Percentiles rank a stretch among this genome's conserved stretches.
phyloP scores from a whole-genome alignment of 2,888 invertebrate genomes.

The Chymomyza procnemis region DNA sequence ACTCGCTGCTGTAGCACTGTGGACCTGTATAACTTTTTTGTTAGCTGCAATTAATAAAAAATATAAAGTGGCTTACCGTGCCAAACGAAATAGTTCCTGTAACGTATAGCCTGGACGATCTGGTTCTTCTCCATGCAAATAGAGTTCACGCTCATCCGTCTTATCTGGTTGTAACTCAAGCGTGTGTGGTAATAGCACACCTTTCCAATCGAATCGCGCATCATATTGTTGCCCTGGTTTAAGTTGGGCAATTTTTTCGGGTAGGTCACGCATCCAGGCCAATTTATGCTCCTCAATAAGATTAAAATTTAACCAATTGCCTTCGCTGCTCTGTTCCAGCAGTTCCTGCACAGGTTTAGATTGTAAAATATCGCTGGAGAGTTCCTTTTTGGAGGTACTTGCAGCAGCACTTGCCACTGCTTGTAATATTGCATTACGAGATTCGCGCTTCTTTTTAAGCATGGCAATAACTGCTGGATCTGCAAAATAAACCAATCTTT shows the following conservation, averaged over 20 bases:
- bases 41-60: too few relatives aligned
- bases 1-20: constrained; percentile 90
- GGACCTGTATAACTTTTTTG: constrained; percentile 79
- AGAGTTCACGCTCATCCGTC: constrained; percentile 82
- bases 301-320: constrained; percentile 91
- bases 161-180: constrained; percentile 58
- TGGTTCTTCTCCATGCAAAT: constrained; percentile 96
- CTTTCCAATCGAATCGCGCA: constrained; percentile 91
- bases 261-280: constrained; percentile 89
- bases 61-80: constrained; percentile 78
- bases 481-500: constrained; percentile 29
- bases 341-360: constrained; percentile 80
- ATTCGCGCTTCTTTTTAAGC: constrained; percentile 56
- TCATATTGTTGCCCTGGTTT: constrained; percentile 84
- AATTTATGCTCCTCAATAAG: constrained; percentile 91
- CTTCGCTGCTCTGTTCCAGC: constrained; percentile 81
- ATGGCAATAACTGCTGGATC: constrained; percentile 73
- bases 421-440: constrained; percentile 3
- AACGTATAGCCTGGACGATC: constrained; percentile 93
- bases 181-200: constrained; percentile 86
- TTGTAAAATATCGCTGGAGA: constrained; percentile 38
- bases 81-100: constrained; percentile 90
- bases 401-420: not conserved
- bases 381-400: not conserved
- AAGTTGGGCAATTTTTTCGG: constrained; percentile 81